Conservation (phyloP, 2,888 invertebrate species). For the Drosophila algonquin region DNA sequence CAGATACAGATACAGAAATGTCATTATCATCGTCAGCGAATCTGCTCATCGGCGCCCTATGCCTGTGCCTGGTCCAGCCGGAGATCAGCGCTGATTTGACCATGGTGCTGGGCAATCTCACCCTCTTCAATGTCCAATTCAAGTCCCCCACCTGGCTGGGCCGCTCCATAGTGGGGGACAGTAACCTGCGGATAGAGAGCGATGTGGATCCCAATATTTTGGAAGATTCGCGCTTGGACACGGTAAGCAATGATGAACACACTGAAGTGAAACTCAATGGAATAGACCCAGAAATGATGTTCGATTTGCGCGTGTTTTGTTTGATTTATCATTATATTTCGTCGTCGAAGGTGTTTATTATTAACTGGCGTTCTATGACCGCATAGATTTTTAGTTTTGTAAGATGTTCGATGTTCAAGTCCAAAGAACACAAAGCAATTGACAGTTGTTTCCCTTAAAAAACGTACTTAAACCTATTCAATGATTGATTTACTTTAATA, state of each 20-base stretch:
- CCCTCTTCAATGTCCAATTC: slow-evolving; percentile 73
- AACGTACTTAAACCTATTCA: background rate
- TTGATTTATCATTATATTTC: background rate
- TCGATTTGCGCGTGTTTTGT: background rate
- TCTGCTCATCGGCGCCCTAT: slow-evolving; percentile 36
- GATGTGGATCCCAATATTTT: slow-evolving; percentile 76
- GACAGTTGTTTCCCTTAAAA: background rate
- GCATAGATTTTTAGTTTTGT: background rate
- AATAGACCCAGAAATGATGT: too few species aligned
- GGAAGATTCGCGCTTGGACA: slow-evolving; percentile 77
- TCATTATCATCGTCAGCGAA: slow-evolving; percentile 16
- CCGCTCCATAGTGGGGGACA: slow-evolving; percentile 33
- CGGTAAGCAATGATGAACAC: slow-evolving; percentile 59
- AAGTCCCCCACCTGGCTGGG: slow-evolving; percentile 55
- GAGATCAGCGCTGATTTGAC: slow-evolving; percentile 51
- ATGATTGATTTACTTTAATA: background rate
- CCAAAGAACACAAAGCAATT: background rate
- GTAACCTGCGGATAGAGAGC: slow-evolving; percentile 40
- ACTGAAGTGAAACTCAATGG: background rate
- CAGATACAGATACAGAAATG: background rate
- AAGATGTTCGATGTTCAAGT: background rate
- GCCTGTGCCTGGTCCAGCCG: slow-evolving; percentile 34
- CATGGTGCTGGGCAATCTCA: slow-evolving; percentile 65
- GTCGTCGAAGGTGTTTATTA: background rate
- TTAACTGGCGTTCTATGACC: background rate